Percentiles rank a stretch among this genome's conserved stretches.
phyloP scores from a whole-genome alignment of 2,113 vertebrate genomes.

The Hucho hucho region DNA sequence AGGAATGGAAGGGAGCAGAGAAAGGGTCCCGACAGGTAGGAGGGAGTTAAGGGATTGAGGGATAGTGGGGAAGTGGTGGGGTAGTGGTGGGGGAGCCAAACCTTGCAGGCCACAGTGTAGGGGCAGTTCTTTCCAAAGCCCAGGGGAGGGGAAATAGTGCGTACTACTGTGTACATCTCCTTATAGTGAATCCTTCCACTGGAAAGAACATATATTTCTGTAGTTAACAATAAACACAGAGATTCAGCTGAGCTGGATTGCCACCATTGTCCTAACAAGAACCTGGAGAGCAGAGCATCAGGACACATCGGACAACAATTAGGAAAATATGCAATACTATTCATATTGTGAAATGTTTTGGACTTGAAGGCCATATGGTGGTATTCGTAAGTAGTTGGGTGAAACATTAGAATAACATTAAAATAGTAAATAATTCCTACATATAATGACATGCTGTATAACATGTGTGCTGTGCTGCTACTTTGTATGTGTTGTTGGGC shows the following conservation, averaged over 20 bases:
- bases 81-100: conserved; percentile 79
- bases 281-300: neutral
- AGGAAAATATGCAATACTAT: neutral
- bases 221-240: neutral
- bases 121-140: conserved; percentile 99
- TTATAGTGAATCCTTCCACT: conserved; percentile 99
- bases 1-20: conserved; percentile 33
- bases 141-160: conserved; percentile 98
- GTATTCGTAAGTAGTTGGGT: neutral
- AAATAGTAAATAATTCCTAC: neutral
- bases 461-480: neutral
- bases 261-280: neutral
- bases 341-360: neutral
- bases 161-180: conserved; percentile 99
- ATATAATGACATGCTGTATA: neutral
- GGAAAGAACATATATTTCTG: conserved; percentile 85
- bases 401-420: neutral
- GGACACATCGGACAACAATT: neutral
- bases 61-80: conserved; percentile 61
- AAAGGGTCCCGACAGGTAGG: conserved; percentile 55
- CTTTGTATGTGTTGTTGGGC: neutral
- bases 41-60: conserved; percentile 51
- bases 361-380: neutral
- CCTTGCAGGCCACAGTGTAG: conserved; percentile 99
- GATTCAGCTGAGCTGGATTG: neutral